phyloP scores from a whole-genome alignment of 2,888 invertebrate species.

The Orchesella flavescens region DNA sequence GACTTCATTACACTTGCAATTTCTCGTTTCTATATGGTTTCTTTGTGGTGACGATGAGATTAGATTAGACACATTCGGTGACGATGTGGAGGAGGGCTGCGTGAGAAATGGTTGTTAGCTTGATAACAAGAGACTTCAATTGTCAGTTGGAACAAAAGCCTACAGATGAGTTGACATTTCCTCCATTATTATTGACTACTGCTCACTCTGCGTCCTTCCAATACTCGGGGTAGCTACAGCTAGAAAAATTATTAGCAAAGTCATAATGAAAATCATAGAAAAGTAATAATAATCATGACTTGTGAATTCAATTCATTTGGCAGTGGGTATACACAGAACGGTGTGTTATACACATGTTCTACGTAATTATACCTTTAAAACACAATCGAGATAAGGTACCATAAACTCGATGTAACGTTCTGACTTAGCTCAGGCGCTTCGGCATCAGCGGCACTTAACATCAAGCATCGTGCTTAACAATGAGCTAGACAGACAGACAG shows the following conservation, averaged over 20 bases:
- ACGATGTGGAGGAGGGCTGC: slow-evolving; percentile 16
- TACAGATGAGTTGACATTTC: slow-evolving; percentile 57
- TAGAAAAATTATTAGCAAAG: slow-evolving; percentile 7
- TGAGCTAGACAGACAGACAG: too few relatives aligned
- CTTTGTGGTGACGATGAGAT: slow-evolving; percentile 7
- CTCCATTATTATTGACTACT: slow-evolving; percentile 39
- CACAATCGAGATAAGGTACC: too few relatives aligned
- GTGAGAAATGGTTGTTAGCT: slow-evolving; percentile 41
- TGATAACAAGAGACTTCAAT: slow-evolving; percentile 32
- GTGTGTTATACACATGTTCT: not conserved
- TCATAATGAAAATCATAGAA: slow-evolving; percentile 21
- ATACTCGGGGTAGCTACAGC: not conserved
- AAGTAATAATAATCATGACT: slow-evolving; percentile 39
- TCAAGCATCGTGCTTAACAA: too few relatives aligned
- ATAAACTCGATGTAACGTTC: too few relatives aligned
- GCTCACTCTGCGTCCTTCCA: slow-evolving; percentile 21
- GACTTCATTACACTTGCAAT: not conserved
- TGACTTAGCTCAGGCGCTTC: too few relatives aligned
- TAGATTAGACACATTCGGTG: slow-evolving; percentile 5
- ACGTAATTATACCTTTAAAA: too few relatives aligned
- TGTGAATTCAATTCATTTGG: slow-evolving; percentile 40
- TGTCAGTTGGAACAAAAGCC: slow-evolving; percentile 48
- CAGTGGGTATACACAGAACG: not conserved
- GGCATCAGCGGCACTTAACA: too few relatives aligned
- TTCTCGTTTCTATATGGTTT: not conserved